Base-by-base conservation (phyloP, 2,113 vertebrate species). In the Odocoileus hemionus region DNA sequence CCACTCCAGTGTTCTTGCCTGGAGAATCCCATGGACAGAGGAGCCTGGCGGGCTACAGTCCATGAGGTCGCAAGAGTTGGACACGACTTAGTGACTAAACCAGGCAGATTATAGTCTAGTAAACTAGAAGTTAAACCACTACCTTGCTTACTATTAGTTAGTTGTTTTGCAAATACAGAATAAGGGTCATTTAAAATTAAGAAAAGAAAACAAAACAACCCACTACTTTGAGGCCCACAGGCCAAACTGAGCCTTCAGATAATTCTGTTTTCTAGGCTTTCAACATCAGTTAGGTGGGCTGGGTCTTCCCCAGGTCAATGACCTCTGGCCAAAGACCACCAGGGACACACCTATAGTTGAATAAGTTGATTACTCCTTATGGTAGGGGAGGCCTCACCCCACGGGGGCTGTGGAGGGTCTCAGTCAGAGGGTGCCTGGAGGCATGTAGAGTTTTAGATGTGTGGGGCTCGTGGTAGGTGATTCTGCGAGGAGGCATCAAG, bases 391-490 rank as follows among this genome's bases (percentile, higher is more conserved):
- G n/a, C 14, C 60, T 78, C 9, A 23, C 15, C 36, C 26, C 13
- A 14, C 0, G 1, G 19, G 64, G 78, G 47, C 54, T 2, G 1
- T 3, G 8, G 25, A 15, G 50, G 26, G 3, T 43, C 89, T 74
- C 39, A 6, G 54, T 1, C 10, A 88, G 7, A 30, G 47, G 47
- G 14, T 33, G 54, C 14, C n/a, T 55, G 45, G 21, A 80, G 39
- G 36, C 54, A 28, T 28, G 8, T n/a, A 1, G 12, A 25, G 33
- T 36, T 16, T 17, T 8, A 12, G 17, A 30, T 11, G 25, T n/a
- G 45, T 25, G 25, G 61, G 76, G 58, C 36, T 96, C 55, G 6
- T 0, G 57, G 28, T 25, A 15, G 80, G 45, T 17, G 28, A 43
- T 60, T 54, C 17, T 6, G 5, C 15, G 43, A 52, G 70, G 12